Evolutionary conservation across 92 coral and sea anemone species (phyloP).

Genomic region (Epizoanthus ramosus): DNA sequence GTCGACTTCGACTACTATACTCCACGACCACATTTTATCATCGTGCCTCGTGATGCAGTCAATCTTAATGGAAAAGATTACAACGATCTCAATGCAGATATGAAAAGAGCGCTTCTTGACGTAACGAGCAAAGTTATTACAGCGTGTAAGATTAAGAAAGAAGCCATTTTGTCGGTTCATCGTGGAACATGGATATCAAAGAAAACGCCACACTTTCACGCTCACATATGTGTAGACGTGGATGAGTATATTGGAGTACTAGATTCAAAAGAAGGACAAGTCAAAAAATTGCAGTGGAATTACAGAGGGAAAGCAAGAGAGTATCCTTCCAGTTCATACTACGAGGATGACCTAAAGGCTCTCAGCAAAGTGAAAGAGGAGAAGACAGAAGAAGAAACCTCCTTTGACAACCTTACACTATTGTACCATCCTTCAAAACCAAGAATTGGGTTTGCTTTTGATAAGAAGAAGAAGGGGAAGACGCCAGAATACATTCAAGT

Average conservation of each 20-base stretch:
- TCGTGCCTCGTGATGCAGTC: constrained; percentile 57
- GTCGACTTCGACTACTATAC: constrained; percentile 78
- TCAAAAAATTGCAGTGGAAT: too few relatives aligned
- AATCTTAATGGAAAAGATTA: constrained; percentile 37
- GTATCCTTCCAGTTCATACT: constrained; percentile 57
- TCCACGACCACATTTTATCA: constrained; percentile 75
- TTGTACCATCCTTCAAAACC: constrained; percentile 74
- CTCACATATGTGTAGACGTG: constrained; percentile 70
- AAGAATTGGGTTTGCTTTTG: constrained; percentile 72
- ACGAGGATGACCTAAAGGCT: constrained; percentile 55
- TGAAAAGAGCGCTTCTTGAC: constrained; percentile 46
- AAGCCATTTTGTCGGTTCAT: constrained; percentile 67
- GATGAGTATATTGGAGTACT: constrained; percentile 54
- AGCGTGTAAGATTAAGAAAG: constrained; percentile 35
- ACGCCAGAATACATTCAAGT: constrained; percentile 43
- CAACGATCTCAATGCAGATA: background rate
- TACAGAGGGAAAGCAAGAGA: constrained; percentile 45
- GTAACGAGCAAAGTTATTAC: constrained; percentile 60
- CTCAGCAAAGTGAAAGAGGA: constrained; percentile 16
- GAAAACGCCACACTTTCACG: constrained; percentile 56
- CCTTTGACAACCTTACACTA: constrained; percentile 39
- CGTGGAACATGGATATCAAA: constrained; percentile 76
- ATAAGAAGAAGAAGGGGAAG: constrained; percentile 17
- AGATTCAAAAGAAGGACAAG: too few relatives aligned
- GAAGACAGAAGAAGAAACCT: background rate